phyloP scores from a whole-genome alignment of 2,888 invertebrate species.

The Bhutanitis thaidina region DNA sequence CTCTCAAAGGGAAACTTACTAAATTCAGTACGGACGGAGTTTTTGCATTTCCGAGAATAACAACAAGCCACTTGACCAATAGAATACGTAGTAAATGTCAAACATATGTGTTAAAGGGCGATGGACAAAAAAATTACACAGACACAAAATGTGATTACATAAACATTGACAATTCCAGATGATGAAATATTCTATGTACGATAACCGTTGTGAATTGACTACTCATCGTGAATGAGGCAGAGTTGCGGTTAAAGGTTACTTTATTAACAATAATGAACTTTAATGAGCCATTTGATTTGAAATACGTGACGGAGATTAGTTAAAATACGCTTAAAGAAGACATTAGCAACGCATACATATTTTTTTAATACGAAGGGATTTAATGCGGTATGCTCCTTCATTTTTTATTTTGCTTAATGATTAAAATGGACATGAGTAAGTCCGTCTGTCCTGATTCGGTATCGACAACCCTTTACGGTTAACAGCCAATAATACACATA shows the following conservation, averaged over 20 bases:
- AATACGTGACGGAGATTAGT: conserved; percentile 1
- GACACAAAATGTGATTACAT: not conserved
- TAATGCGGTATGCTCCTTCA: too few relatives aligned
- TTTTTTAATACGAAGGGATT: too few relatives aligned
- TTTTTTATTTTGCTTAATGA: too few relatives aligned
- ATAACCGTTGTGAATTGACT: conserved; percentile 16
- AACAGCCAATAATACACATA: too few relatives aligned
- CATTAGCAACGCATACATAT: too few relatives aligned
- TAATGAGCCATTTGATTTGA: conserved; percentile 14
- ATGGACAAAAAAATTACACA: too few relatives aligned
- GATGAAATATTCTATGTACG: conserved; percentile 16
- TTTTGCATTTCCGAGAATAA: conserved; percentile 39
- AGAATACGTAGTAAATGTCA: conserved; percentile 12
- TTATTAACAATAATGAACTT: conserved; percentile 18
- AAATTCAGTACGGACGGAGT: conserved; percentile 27
- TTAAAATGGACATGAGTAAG: too few relatives aligned
- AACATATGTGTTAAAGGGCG: too few relatives aligned
- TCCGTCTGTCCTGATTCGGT: too few relatives aligned
- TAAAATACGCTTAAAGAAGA: too few relatives aligned
- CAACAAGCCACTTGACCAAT: conserved; percentile 16
- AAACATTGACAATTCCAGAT: not conserved
- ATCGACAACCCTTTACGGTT: too few relatives aligned
- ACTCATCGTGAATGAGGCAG: conserved; percentile 7
- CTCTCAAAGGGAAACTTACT: conserved; percentile 36
- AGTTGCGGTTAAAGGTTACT: conserved; percentile 19